Conservation (phyloP, 64 coral and sea anemone species). For the Pachyseris speciosa region DNA sequence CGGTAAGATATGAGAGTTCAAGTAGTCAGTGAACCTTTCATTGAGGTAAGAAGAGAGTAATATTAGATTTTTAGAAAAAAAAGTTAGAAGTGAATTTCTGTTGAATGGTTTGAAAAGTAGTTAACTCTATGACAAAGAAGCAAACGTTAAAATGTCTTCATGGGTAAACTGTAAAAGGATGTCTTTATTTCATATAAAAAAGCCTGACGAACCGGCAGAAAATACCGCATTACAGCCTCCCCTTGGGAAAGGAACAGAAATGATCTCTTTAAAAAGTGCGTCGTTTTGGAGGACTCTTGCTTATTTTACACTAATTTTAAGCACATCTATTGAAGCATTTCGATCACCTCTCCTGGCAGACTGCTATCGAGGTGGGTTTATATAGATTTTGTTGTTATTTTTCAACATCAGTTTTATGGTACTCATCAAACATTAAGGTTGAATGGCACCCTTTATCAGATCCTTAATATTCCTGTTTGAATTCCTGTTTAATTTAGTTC, state of each 20-base stretch:
- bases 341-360: conserved; percentile 27
- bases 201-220: background rate
- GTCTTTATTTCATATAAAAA: background rate
- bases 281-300: background rate
- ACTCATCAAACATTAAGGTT: no score
- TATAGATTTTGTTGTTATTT: background rate
- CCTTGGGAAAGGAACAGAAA: background rate
- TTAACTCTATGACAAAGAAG: background rate
- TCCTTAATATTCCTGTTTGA: no score
- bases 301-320: background rate
- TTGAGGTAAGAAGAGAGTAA: background rate
- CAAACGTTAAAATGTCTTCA: background rate
- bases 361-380: background rate
- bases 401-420: no score
- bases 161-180: background rate
- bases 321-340: background rate
- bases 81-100: background rate
- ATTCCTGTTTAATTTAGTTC: no score
- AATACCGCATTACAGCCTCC: background rate
- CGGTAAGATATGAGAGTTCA: background rate
- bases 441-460: no score
- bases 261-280: background rate
- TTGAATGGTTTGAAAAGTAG: background rate
- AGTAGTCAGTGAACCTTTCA: background rate
- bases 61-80: background rate